These are phyloP conservation scores for Arion vulgaris DNA, from an alignment of 1,140 invertebrate genomes.

Conservation along the genomic window DNA sequence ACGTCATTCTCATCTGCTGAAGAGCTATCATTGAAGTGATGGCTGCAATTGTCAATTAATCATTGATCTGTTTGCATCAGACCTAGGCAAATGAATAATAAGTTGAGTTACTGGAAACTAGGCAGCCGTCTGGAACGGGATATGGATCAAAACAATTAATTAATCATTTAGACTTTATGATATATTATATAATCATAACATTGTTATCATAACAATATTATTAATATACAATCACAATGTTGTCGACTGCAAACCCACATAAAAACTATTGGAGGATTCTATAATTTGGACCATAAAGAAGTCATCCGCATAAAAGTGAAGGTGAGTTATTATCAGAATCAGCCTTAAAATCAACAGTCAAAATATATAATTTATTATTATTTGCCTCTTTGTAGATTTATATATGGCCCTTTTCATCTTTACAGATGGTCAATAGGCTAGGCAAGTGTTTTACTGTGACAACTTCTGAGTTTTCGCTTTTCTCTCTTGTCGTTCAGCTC, in stretches of 20 bases:
- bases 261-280: slow-evolving; percentile 56
- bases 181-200: neutral
- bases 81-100: neutral
- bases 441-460: no score
- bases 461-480: no score
- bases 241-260: neutral
- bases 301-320: slow-evolving; percentile 56
- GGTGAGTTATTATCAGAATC: slow-evolving; percentile 23
- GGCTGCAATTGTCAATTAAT: neutral
- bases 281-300: slow-evolving; percentile 58
- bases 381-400: no score
- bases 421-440: no score
- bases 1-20: neutral
- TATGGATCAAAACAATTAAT: neutral
- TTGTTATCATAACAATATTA: no score
- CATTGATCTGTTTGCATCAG: slow-evolving; percentile 2
- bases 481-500: no score
- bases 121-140: neutral
- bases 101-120: neutral
- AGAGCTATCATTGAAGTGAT: neutral
- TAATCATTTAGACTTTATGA: neutral
- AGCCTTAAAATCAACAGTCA: no score
- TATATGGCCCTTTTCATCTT: no score
- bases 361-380: no score
- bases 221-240: no score